Percentiles rank a stretch among this genome's conserved stretches.
Conservation (phyloP, 2,888 invertebrate genomes). For the Buathra laborator region DNA sequence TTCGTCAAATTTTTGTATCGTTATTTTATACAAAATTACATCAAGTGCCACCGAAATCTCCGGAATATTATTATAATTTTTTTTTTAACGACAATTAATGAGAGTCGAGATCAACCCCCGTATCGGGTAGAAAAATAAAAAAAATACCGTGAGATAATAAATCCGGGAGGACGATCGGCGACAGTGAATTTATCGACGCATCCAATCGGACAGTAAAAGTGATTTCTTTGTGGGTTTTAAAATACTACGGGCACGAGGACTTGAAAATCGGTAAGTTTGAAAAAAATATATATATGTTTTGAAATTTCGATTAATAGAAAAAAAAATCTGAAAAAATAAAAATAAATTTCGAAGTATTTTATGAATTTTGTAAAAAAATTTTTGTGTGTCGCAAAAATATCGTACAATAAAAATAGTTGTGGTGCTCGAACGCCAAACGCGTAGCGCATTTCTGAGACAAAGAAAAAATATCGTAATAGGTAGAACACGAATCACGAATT, state of each 20-base stretch:
- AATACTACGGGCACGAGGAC: conserved; percentile 44
- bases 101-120: background rate
- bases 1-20: background rate
- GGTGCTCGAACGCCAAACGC: too few relatives aligned
- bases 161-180: conserved; percentile 21
- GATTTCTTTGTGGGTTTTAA: conserved; percentile 57
- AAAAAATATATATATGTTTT: too few relatives aligned
- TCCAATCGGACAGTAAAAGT: conserved; percentile 55
- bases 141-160: conserved; percentile 27
- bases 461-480: background rate
- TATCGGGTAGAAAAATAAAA: background rate
- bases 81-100: background rate
- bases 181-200: conserved; percentile 55
- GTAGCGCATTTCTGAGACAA: background rate
- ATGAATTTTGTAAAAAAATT: too few relatives aligned
- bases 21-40: background rate
- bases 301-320: background rate
- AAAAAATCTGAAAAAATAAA: too few relatives aligned
- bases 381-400: too few relatives aligned
- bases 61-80: background rate
- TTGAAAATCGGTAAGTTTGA: conserved; percentile 61
- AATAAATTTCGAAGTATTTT: too few relatives aligned
- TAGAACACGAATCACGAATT: background rate
- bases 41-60: conserved; percentile 4
- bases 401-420: too few relatives aligned